Conservation (phyloP, 2,797 vertebrate genomes). For the Hypotaenidia okinawae region DNA sequence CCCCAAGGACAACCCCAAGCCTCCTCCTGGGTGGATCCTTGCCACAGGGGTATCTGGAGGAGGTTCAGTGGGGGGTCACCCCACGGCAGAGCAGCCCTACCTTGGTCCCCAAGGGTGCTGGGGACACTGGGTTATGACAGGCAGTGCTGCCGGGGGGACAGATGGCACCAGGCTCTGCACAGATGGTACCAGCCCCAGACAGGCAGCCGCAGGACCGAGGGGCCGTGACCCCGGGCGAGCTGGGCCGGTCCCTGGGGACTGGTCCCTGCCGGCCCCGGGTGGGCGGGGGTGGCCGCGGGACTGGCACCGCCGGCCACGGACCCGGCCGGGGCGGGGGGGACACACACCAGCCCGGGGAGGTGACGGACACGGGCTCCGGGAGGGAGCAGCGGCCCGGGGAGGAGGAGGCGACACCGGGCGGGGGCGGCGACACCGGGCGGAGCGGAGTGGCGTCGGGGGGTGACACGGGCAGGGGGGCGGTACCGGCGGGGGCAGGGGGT, state of each 20-base stretch:
- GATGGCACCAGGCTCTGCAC: background rate
- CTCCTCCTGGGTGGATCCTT: background rate
- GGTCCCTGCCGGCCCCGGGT: background rate
- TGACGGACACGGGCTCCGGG: background rate
- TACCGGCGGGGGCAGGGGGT: too few species aligned
- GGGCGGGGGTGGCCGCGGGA: background rate
- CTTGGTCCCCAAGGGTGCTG: background rate
- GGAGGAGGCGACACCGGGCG: too few species aligned
- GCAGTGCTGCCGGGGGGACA: background rate
- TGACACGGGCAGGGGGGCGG: too few species aligned
- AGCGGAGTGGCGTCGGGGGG: too few species aligned
- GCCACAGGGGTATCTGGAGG: background rate
- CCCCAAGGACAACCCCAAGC: background rate
- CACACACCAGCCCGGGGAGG: too few species aligned
- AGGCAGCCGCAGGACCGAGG: background rate
- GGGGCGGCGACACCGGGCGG: background rate
- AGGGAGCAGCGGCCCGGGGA: background rate
- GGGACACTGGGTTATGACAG: background rate
- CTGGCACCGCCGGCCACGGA: background rate
- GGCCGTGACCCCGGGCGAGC: background rate
- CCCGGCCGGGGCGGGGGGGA: background rate
- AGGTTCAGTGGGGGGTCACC: background rate
- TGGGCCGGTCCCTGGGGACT: background rate
- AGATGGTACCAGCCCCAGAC: conserved; percentile 7
- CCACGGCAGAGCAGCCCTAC: background rate